phyloP scores from a whole-genome alignment of 2,888 invertebrate genomes.

The Salticus scenicus region DNA sequence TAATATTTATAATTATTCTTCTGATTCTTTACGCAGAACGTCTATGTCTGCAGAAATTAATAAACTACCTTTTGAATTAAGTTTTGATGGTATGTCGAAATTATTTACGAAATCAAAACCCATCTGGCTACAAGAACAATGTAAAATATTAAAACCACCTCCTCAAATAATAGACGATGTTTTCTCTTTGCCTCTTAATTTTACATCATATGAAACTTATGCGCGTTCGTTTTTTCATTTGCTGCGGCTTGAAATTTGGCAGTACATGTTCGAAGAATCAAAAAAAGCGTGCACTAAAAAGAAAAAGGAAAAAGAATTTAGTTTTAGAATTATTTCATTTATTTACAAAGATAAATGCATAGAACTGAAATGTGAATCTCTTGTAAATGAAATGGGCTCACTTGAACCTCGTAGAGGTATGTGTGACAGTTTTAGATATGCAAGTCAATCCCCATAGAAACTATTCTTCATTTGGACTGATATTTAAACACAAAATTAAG shows the following conservation, averaged over 20 bases:
- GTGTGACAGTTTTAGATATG: constrained; percentile 37
- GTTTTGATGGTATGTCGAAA: too few relatives aligned
- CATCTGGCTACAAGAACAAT: constrained; percentile 70
- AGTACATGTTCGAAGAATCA: constrained; percentile 28
- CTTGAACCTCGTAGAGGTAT: constrained; percentile 25
- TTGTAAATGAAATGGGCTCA: constrained; percentile 21
- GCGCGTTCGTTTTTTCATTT: constrained; percentile 27
- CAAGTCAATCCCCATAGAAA: background rate
- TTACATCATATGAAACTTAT: constrained; percentile 30
- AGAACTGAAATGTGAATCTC: constrained; percentile 23
- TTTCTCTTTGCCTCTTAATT: constrained; percentile 18
- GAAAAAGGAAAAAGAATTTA: constrained; percentile 8
- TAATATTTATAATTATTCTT: too few relatives aligned
- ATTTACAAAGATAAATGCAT: too few relatives aligned
- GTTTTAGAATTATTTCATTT: too few relatives aligned
- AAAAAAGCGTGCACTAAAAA: constrained; percentile 1
- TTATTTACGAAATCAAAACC: constrained; percentile 67
- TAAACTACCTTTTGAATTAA: too few relatives aligned
- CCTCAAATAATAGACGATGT: constrained; percentile 33
- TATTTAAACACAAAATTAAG: constrained; percentile 13
- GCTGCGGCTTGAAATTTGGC: constrained; percentile 61
- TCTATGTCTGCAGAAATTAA: too few relatives aligned
- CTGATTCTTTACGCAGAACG: too few relatives aligned
- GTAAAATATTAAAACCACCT: background rate
- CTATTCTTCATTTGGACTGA: constrained; percentile 32